phyloP scores from a whole-genome alignment of 2,797 vertebrate species.

The Sebastes alutus region DNA sequence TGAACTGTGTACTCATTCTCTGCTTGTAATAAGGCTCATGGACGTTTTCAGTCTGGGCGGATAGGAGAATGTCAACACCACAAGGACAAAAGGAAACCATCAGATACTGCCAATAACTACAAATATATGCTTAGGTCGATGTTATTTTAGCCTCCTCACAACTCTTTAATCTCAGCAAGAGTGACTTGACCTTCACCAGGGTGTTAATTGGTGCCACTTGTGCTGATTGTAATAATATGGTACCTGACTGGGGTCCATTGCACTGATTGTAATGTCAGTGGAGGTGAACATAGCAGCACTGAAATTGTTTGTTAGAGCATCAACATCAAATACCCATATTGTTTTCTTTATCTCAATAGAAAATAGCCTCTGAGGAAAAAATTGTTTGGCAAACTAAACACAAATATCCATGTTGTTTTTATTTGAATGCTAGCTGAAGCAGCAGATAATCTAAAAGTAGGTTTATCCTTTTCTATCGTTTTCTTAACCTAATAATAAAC shows the following conservation, averaged over 20 bases:
- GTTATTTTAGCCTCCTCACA: conserved; percentile 22
- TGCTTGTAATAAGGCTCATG: neutral
- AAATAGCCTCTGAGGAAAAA: neutral
- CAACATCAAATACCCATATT: neutral
- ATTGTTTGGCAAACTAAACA: neutral
- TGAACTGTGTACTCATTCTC: conserved; percentile 21
- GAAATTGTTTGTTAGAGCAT: conserved; percentile 8
- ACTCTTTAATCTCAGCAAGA: conserved; percentile 12
- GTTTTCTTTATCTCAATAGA: neutral
- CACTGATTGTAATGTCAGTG: conserved; percentile 44
- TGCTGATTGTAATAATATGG: conserved; percentile 57
- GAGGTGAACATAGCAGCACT: conserved; percentile 6
- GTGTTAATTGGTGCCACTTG: conserved; percentile 15
- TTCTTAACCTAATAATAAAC: neutral
- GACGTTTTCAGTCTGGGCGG: conserved; percentile 10
- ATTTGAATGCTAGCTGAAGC: neutral
- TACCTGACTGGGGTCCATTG: conserved; percentile 16
- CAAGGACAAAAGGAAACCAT: conserved; percentile 14
- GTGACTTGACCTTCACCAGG: conserved; percentile 16
- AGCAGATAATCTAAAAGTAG: neutral
- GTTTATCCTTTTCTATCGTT: neutral
- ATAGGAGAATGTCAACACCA: neutral
- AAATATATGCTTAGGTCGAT: conserved; percentile 7
- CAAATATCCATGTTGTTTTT: neutral
- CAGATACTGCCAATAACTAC: neutral